Evolutionary conservation across 1,140 invertebrate species (phyloP).

Genomic region (Drosophila aff.): DNA sequence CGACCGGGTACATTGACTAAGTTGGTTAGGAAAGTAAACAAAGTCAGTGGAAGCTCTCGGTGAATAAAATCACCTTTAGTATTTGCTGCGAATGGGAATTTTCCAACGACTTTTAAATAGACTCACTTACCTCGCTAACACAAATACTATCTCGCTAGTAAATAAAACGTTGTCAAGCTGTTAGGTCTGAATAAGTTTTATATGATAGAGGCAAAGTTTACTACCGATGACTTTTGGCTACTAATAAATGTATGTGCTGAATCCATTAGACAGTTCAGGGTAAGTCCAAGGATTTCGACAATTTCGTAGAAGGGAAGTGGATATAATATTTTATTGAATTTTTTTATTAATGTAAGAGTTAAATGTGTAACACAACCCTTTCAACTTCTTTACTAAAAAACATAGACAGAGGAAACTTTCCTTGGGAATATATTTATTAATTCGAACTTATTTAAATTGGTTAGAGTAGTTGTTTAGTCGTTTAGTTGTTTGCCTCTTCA

Average conservation of each 20-base stretch:
- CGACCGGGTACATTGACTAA: constrained; percentile 7
- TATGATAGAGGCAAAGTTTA: not conserved
- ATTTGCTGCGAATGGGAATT: constrained; percentile 16
- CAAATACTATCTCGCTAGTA: not conserved
- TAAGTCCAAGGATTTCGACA: not conserved
- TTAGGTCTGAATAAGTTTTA: not conserved
- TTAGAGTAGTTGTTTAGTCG: not conserved
- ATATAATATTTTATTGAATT: not conserved
- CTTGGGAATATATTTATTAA: too few species aligned
- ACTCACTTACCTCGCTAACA: not conserved
- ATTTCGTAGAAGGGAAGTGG: not conserved
- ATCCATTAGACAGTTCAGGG: too few species aligned
- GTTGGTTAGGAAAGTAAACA: not conserved
- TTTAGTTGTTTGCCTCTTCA: constrained; percentile 4
- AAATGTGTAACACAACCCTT: too few species aligned
- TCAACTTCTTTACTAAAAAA: not conserved
- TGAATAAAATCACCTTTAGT: constrained; percentile 2
- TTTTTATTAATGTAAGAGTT: too few species aligned
- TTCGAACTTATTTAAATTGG: too few species aligned
- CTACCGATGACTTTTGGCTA: not conserved
- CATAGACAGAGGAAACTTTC: too few species aligned
- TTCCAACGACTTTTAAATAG: not conserved
- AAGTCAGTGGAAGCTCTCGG: not conserved
- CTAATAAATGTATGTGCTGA: not conserved
- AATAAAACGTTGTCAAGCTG: constrained; percentile 6